Percentiles rank a stretch among this genome's conserved stretches.
Evolutionary conservation across 1,140 invertebrate genomes (phyloP).

Genomic region (Pseudomyrmex flavicornis): DNA sequence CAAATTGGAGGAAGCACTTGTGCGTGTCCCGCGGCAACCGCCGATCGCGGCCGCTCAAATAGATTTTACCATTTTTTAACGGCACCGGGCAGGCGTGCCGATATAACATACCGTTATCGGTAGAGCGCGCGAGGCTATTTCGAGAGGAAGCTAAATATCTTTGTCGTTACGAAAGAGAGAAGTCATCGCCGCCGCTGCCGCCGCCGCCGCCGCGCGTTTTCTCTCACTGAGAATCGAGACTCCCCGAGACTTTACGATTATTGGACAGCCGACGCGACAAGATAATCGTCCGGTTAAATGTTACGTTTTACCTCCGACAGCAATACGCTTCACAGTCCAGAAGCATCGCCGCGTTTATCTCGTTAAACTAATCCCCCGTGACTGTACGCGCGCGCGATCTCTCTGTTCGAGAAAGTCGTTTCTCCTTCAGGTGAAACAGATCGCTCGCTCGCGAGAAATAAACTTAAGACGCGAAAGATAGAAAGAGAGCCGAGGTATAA

Average conservation of each 20-base stretch:
- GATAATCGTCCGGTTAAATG: slow-evolving; percentile 36
- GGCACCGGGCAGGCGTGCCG: not conserved
- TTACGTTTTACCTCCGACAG: not conserved
- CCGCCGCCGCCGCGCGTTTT: too few species aligned
- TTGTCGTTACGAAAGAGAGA: not conserved
- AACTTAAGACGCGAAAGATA: not conserved
- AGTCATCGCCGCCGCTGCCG: not conserved
- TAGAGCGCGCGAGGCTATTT: not conserved
- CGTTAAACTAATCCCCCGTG: slow-evolving; percentile 17
- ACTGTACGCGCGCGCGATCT: slow-evolving; percentile 18
- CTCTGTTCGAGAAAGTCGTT: slow-evolving; percentile 12
- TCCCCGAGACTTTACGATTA: slow-evolving; percentile 27
- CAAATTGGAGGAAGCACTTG: slow-evolving; percentile 55
- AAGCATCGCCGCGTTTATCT: slow-evolving; percentile 19
- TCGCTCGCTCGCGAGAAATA: not conserved
- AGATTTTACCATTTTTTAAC: slow-evolving; percentile 45
- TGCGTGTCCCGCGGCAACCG: slow-evolving; percentile 22
- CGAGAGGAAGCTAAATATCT: slow-evolving; percentile 14
- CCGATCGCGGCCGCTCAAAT: not conserved
- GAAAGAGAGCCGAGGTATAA: slow-evolving; percentile 2
- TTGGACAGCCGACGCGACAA: slow-evolving; percentile 19
- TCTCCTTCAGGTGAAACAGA: not conserved
- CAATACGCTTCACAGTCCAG: slow-evolving; percentile 3
- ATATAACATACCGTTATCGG: not conserved
- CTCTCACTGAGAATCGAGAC: too few species aligned